A percentile compares a stretch with the other conserved stretches of the same genome.
Conservation (phyloP, 23 tunicate genomes). For the Corella eumyota region DNA sequence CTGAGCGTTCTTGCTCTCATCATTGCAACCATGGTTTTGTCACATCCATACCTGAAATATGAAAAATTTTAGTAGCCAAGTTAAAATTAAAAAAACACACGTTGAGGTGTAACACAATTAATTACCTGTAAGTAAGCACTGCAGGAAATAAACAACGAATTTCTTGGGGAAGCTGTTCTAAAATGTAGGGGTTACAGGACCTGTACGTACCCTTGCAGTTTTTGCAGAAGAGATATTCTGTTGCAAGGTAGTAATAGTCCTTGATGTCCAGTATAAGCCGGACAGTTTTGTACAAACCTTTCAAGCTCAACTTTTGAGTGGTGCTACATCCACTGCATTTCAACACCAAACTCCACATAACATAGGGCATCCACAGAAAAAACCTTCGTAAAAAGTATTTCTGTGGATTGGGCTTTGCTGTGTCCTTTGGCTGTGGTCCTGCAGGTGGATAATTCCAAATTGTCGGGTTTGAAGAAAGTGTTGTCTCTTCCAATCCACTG, state of each 20-base stretch:
- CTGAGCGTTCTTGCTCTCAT: constrained; percentile 3
- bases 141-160: constrained; percentile 6
- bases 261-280: constrained; percentile 1
- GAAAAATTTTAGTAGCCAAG: background rate
- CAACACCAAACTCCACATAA: background rate
- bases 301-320: background rate
- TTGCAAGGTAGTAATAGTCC: constrained; percentile 12
- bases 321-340: background rate
- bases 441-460: background rate
- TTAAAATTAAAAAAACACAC: background rate
- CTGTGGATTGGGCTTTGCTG: background rate
- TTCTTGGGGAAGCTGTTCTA: background rate
- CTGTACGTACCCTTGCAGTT: constrained; percentile 2
- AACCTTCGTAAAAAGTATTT: constrained; percentile 1
- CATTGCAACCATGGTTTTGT: background rate
- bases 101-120: background rate
- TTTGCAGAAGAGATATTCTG: constrained; percentile 5
- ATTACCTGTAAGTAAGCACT: constrained; percentile 6
- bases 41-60: constrained; percentile 4
- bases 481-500: constrained; percentile 2
- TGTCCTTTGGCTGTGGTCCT: background rate
- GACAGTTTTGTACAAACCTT: background rate
- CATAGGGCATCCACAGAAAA: constrained; percentile 5
- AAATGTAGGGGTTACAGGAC: background rate
- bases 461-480: background rate